Percentiles rank a stretch among this genome's conserved stretches.
Evolutionary conservation across 2,888 invertebrate genomes (phyloP).

Genomic region (Cephus pygmeus): DNA sequence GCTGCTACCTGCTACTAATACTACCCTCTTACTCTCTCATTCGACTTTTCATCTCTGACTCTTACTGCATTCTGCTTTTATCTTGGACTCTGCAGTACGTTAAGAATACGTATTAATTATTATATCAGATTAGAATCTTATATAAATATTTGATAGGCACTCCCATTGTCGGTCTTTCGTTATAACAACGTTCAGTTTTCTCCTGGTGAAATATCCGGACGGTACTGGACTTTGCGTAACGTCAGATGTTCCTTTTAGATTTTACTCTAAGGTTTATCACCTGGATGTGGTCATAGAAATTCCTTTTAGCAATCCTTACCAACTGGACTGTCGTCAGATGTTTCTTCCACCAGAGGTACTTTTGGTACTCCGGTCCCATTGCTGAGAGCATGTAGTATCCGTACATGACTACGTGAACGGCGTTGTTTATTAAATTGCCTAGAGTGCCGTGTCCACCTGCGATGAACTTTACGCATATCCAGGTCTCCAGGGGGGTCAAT

Average conservation of each 20-base stretch:
- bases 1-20: background rate
- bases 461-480: constrained; percentile 82
- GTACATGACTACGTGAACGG: constrained; percentile 90
- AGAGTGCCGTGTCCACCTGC: constrained; percentile 91
- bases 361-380: constrained; percentile 86
- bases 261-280: background rate
- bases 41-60: background rate
- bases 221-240: background rate
- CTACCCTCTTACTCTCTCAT: background rate
- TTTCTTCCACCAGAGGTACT: constrained; percentile 92
- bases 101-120: background rate
- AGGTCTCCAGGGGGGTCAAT: constrained; percentile 80
- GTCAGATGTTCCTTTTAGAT: background rate
- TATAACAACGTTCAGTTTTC: background rate
- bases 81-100: background rate
- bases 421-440: constrained; percentile 86
- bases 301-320: constrained; percentile 68
- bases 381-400: constrained; percentile 88
- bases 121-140: background rate
- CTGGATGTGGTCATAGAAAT: background rate
- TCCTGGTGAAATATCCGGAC: background rate
- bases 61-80: background rate
- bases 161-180: background rate
- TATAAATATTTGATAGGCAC: background rate
- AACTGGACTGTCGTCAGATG: constrained; percentile 86